A percentile compares a stretch with the other conserved stretches of the same genome.
Evolutionary conservation across 1,140 invertebrate species (phyloP).

Genomic region (Drosophila teissieri): DNA sequence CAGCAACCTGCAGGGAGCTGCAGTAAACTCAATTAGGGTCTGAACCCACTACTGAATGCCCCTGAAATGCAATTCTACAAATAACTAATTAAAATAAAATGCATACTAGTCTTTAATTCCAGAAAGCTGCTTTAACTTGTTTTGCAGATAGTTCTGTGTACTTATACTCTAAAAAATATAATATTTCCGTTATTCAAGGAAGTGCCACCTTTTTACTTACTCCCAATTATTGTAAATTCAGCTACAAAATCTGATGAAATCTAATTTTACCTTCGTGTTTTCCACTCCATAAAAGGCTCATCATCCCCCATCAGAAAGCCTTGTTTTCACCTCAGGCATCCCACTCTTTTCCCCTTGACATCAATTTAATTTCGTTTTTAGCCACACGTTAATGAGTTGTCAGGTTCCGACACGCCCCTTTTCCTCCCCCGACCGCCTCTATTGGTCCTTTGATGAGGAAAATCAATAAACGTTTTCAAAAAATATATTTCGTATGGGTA

Average conservation of each 20-base stretch:
- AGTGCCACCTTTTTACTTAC: no score
- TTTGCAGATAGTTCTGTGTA: no score
- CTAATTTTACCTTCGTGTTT: slow-evolving; percentile 21
- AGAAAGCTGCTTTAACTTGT: not conserved
- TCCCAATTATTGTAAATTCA: not conserved
- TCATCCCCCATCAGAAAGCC: slow-evolving; percentile 10
- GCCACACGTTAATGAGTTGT: slow-evolving; percentile 45
- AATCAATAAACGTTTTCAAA: slow-evolving; percentile 74
- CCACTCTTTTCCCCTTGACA: slow-evolving; percentile 5
- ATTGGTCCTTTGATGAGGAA: slow-evolving; percentile 31
- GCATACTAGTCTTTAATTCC: not conserved
- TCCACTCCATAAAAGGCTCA: slow-evolving; percentile 5
- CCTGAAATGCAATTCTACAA: not conserved
- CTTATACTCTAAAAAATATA: no score
- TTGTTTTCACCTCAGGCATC: slow-evolving; percentile 10
- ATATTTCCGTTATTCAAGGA: no score
- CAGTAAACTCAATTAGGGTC: slow-evolving; percentile 8
- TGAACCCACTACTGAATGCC: not conserved
- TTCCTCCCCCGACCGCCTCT: not conserved
- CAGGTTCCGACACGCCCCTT: slow-evolving; percentile 22
- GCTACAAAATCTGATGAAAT: not conserved
- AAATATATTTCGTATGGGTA: slow-evolving; percentile 45
- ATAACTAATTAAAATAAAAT: not conserved
- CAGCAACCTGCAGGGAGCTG: slow-evolving; percentile 5
- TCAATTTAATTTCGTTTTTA: slow-evolving; percentile 40